Evolutionary conservation across 2,888 invertebrate genomes (phyloP), one percentile per base, ranked within the genome.

Genomic region (Troides oblongomaculatus): DNA sequence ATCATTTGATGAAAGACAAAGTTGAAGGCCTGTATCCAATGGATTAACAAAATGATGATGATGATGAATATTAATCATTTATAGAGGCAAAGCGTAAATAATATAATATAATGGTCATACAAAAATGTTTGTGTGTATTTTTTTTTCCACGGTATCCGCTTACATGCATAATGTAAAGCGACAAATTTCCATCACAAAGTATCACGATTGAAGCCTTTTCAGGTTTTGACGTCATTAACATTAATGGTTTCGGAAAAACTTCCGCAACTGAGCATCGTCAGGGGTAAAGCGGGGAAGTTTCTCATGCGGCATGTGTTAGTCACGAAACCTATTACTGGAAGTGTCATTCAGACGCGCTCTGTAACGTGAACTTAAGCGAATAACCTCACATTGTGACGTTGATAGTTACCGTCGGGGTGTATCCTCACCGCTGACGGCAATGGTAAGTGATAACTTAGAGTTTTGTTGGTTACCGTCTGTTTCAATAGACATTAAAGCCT

Each of bases 291-390:
- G 30, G n/a, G 46, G 56, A 66, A 70, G 59, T 70, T 70, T 66
- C 70, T 70, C 53, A 23, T 43, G 63, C 62, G 53, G 43, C 23
- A 25, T 30, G 39, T 62, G 59, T 66, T 70, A 70, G 66, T 70
- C 66, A 66, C 66, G 66, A 70, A 70, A 70, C 70, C 70, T 60
- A 70, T 70, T 70, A 70, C 70, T n/a, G 65, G 62, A 66, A 70
- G 25, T 70, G 70, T 70, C 70, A 70, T 66, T 70, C 70, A 70
- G 63, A 70, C 65, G 62, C 30, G 46, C 58, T 66, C 56, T 56
- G 68, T 62, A 65, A 69, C 66, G 46, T 65, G 65, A 43, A 69
- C 69, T 66, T 64, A 36, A 62, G 50, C 65, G 65, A 36, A 58
- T 43, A 66, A 56, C 64, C 56, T 62, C 62, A 65, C 65, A 66